Evolutionary conservation across 2,888 invertebrate genomes (phyloP).

Genomic region (Liposcelis brunnea): DNA sequence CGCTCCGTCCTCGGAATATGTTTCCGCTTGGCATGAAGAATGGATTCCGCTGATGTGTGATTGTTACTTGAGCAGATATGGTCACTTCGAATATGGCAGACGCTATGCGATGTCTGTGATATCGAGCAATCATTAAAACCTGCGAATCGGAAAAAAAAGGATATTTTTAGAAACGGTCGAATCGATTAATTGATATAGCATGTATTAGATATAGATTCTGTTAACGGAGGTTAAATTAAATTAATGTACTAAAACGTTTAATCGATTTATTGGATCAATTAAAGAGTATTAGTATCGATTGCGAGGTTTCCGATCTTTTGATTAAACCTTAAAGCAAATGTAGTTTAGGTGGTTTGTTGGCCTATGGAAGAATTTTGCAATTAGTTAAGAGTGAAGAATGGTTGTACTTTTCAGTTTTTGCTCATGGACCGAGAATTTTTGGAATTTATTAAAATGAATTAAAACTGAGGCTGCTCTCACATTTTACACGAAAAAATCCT

Average conservation of each 20-base stretch:
- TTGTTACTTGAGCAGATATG: slow-evolving; percentile 65
- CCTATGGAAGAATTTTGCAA: too few species aligned
- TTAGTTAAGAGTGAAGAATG: too few species aligned
- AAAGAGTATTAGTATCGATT: too few species aligned
- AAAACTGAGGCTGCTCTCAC: too few species aligned
- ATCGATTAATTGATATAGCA: slow-evolving; percentile 13
- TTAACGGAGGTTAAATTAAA: too few species aligned
- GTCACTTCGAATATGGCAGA: slow-evolving; percentile 75
- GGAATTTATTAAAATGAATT: too few species aligned
- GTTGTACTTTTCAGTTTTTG: too few species aligned
- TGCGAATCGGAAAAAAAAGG: slow-evolving; percentile 17
- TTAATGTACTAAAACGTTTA: too few species aligned
- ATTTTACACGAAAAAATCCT: too few species aligned
- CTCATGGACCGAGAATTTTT: too few species aligned
- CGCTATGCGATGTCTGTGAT: slow-evolving; percentile 67
- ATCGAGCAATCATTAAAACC: slow-evolving; percentile 35
- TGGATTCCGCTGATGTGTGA: slow-evolving; percentile 64
- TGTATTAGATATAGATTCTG: background rate
- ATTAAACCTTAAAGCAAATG: background rate
- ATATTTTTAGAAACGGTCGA: slow-evolving; percentile 33
- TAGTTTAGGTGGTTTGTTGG: too few species aligned
- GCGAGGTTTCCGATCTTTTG: background rate
- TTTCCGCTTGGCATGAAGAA: slow-evolving; percentile 27
- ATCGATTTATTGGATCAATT: too few species aligned
- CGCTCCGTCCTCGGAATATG: slow-evolving; percentile 35